phyloP scores from a whole-genome alignment of 2,113 vertebrate species.

The Protobothrops flavoviridis region DNA sequence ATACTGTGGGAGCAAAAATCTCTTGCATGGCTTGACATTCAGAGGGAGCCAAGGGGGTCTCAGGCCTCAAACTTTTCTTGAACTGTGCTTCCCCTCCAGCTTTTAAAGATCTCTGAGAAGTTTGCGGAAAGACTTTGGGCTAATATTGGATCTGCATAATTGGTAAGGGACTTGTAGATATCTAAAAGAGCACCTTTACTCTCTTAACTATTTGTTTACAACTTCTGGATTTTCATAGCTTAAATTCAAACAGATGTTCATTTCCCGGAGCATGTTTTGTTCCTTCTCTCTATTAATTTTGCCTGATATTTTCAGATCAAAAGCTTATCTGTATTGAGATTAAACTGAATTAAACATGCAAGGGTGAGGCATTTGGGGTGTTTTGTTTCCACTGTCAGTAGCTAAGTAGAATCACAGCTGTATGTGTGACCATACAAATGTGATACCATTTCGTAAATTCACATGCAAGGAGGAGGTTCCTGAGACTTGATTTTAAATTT shows the following conservation, averaged over 20 bases:
- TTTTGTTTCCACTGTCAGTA: background rate
- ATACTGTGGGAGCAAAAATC: background rate
- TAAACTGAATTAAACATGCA: background rate
- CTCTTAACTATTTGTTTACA: too few species aligned
- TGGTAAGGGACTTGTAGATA: background rate
- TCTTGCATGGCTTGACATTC: background rate
- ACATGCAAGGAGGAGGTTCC: background rate
- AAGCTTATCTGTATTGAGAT: background rate
- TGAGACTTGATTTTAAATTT: background rate
- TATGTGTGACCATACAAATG: background rate
- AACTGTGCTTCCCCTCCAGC: background rate
- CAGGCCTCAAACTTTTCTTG: background rate
- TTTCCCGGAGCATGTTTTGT: background rate
- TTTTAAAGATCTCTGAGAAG: background rate
- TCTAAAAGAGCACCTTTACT: background rate
- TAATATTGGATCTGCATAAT: background rate
- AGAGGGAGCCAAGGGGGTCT: background rate
- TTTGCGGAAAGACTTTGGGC: background rate
- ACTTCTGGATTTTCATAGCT: background rate
- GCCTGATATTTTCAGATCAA: background rate
- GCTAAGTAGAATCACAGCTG: background rate
- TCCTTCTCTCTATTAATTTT: background rate
- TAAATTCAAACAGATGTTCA: background rate
- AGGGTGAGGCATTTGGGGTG: background rate
- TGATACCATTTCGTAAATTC: background rate